phyloP scores from a whole-genome alignment of 2,113 vertebrate species.

The Phaethon lepturus region DNA sequence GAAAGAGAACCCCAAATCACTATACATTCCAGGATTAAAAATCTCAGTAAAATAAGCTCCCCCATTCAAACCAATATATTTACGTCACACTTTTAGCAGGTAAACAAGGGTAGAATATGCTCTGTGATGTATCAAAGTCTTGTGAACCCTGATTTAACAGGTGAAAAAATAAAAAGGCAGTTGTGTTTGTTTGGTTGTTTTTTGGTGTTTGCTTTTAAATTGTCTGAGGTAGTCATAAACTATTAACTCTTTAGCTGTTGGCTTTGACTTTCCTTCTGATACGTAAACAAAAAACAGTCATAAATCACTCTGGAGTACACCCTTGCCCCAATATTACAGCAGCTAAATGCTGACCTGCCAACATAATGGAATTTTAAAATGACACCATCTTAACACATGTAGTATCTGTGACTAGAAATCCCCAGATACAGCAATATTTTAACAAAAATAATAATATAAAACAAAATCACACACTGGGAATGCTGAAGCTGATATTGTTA shows the following conservation, averaged over 20 bases:
- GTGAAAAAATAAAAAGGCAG: neutral
- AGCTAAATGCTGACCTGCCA: neutral
- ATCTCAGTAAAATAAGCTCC: neutral
- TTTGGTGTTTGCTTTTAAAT: neutral
- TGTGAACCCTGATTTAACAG: neutral
- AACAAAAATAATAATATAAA: neutral
- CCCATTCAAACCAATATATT: neutral
- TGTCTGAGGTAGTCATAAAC: neutral
- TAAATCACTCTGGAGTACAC: neutral
- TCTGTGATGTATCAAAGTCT: neutral
- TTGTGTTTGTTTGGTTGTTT: no score
- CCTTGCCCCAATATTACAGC: neutral
- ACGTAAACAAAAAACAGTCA: neutral
- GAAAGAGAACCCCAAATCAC: constrained; percentile 3
- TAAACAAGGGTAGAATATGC: neutral
- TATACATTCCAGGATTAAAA: neutral
- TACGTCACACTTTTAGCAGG: neutral
- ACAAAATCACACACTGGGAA: neutral
- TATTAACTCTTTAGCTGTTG: neutral
- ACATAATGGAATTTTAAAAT: neutral
- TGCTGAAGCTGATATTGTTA: neutral
- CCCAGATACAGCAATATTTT: neutral
- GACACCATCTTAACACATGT: neutral
- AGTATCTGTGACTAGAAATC: neutral
- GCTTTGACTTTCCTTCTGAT: neutral